phyloP scores from a whole-genome alignment of 2,888 invertebrate genomes.

The Rhogogaster chlorosoma region DNA sequence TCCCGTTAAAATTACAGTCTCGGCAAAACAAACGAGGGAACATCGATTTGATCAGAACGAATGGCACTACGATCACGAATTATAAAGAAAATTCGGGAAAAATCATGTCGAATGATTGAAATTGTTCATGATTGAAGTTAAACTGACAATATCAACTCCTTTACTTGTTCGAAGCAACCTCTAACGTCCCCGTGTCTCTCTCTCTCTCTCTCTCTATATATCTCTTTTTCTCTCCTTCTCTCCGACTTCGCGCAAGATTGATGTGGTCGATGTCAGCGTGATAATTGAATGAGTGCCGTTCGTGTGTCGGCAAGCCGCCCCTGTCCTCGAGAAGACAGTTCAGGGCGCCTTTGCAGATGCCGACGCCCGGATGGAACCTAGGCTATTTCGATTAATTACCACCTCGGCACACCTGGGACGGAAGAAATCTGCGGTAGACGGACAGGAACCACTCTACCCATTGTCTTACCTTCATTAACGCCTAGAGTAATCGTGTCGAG shows the following conservation, averaged over 20 bases:
- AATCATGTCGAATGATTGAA: neutral
- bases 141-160: neutral
- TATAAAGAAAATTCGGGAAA: neutral
- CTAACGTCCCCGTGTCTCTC: neutral
- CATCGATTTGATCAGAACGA: neutral
- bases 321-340: constrained; percentile 47
- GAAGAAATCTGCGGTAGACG: constrained; percentile 62
- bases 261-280: constrained; percentile 74
- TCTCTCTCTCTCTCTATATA: neutral
- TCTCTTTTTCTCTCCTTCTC: neutral
- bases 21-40: neutral
- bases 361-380: constrained; percentile 57
- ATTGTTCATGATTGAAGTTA: neutral
- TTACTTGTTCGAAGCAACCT: neutral
- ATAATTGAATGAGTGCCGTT: constrained; percentile 75
- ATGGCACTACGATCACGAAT: neutral
- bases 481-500: neutral
- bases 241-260: constrained; percentile 66
- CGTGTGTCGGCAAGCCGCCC: constrained; percentile 62
- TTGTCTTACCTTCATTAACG: constrained; percentile 25
- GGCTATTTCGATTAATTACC: constrained; percentile 72
- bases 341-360: constrained; percentile 55
- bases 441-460: constrained; percentile 51
- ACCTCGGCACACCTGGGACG: constrained; percentile 67
- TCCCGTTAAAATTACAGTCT: neutral